These are phyloP conservation scores for Grammomys dolichurus DNA, from an alignment of 2,113 vertebrate species.

Conservation along the genomic window DNA sequence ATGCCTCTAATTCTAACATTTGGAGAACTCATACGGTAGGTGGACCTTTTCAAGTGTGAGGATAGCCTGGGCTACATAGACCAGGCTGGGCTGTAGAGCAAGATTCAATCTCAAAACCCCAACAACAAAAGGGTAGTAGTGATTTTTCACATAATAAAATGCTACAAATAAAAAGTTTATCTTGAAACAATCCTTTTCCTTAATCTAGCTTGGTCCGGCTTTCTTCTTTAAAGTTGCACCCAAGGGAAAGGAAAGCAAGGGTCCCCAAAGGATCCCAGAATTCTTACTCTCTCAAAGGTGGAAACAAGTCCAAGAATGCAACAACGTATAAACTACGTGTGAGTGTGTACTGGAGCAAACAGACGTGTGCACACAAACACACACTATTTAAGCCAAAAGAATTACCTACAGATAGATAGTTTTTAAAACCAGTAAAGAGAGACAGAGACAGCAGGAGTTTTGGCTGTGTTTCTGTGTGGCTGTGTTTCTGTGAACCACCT, in stretches of 20 bases:
- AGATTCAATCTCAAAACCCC: background rate
- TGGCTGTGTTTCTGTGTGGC: background rate
- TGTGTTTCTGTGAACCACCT: background rate
- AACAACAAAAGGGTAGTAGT: background rate
- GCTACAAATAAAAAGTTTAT: background rate
- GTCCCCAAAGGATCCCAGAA: background rate
- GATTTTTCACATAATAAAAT: background rate
- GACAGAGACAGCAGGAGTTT: too few relatives aligned
- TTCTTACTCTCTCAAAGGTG: background rate
- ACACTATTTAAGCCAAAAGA: background rate
- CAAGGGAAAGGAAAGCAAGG: background rate
- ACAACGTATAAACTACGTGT: too few relatives aligned
- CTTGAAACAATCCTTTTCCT: background rate
- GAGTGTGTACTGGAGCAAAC: background rate
- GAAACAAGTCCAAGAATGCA: background rate
- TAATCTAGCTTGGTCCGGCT: background rate
- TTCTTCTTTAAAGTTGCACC: background rate
- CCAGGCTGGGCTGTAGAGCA: background rate
- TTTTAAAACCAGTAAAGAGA: background rate
- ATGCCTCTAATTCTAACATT: background rate
- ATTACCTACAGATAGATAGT: accelerated
- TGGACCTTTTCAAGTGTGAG: background rate
- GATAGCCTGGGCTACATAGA: background rate
- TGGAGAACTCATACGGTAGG: too few relatives aligned
- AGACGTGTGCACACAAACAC: background rate